Evolutionary conservation across 2,888 invertebrate genomes (phyloP).

Genomic region (Drosophila tripunctata): DNA sequence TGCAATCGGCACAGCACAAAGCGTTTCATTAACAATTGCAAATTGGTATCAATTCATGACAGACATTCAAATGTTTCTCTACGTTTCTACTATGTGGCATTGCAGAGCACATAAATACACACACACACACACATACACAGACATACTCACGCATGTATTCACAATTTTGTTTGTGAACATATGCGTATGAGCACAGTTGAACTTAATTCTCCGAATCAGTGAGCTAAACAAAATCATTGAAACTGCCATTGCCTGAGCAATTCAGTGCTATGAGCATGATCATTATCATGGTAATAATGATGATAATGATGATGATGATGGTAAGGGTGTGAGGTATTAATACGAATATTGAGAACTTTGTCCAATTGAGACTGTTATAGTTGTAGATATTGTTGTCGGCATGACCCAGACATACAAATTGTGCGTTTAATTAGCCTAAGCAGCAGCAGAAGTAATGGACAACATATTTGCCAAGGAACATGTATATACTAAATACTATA

Average conservation of each 20-base stretch:
- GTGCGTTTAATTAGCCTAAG: conserved; percentile 66
- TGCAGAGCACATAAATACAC: conserved; percentile 18
- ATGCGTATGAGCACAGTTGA: conserved; percentile 35
- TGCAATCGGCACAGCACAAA: conserved; percentile 76
- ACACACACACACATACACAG: background rate
- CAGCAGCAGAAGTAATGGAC: conserved; percentile 30
- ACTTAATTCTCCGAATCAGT: conserved; percentile 81
- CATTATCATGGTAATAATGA: conserved; percentile 7
- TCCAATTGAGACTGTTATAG: conserved; percentile 23
- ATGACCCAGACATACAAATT: conserved; percentile 40
- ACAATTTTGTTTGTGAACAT: conserved; percentile 13
- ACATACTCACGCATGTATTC: background rate
- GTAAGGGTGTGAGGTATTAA: conserved; percentile 41
- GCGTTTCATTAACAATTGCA: conserved; percentile 80
- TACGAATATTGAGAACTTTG: conserved; percentile 24
- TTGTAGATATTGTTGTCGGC: conserved; percentile 4
- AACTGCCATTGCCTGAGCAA: conserved; percentile 70
- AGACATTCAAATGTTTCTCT: conserved; percentile 62
- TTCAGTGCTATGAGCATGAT: conserved; percentile 37
- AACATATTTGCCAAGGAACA: conserved; percentile 18
- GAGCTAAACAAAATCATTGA: conserved; percentile 82
- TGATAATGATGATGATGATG: conserved; percentile 18
- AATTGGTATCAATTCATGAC: conserved; percentile 79
- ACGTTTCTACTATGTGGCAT: conserved; percentile 34
- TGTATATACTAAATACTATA: too few species aligned